Base-by-base conservation (phyloP, 2,888 invertebrate species). In the Apantesis nais region DNA sequence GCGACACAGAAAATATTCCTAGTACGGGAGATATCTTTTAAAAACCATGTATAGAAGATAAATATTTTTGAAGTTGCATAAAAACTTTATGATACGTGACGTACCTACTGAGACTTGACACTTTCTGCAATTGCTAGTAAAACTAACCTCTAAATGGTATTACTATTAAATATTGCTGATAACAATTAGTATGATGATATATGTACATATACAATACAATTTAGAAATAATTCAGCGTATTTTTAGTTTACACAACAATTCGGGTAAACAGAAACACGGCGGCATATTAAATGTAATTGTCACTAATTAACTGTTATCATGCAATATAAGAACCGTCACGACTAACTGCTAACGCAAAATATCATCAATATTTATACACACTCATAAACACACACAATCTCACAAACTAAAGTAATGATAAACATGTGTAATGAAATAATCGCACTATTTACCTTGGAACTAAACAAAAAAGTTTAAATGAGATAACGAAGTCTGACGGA, bases 251-350 rank as follows among this genome's bases (percentile, higher is more conserved):
- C 65, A 71, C 60, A 67, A 72, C 67, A 68, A 77, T 81, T 76
- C 63, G 31, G 75, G 65, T 58, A 16, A 29, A 58, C 58, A 22
- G 22, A 48, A 48, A 48, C 22, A 8, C 48, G 48, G 37, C 78
- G 60, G 60, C 66, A 71, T 75, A 85, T 84, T 84, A 79, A 81
- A 72, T 74, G 67, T 80, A 82, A 85, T 85, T 78, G 82, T 76
- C 78, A 66, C 73, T 78, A 83, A 83, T 84, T 83, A 74, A 76
- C 70, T 25, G 65, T 72, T 74, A 72, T 75, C 79, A 71, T 76
- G 77, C 75, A 72, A 70, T 74, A 76, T 79, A 81, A 75, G 62
- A 74, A 71, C 44, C 34, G 63, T 58, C 66, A 64, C 37, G 73
- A 73, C 66, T 60, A 31, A 74, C 67, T 62, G 55, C 44, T 71